Evolutionary conservation across 2,888 invertebrate species (phyloP).

Genomic region (Eilema depressum): DNA sequence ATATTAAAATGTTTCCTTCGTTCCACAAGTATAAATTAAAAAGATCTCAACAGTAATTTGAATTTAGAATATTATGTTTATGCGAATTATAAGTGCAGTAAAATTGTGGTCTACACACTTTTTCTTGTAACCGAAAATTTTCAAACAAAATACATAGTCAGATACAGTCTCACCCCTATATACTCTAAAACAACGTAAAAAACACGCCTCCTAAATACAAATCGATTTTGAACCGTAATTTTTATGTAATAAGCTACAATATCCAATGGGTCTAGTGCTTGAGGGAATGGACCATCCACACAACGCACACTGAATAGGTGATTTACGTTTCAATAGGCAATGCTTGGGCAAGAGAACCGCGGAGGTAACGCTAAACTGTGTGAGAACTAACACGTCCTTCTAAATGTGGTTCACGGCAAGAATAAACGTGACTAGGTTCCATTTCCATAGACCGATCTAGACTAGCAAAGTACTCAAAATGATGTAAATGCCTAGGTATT

Average conservation of each 20-base stretch:
- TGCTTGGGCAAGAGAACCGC: constrained; percentile 31
- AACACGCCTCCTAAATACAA: constrained; percentile 3
- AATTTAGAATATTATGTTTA: too few species aligned
- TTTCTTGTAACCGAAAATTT: not conserved
- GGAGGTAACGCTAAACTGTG: constrained; percentile 52
- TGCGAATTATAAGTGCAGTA: too few species aligned
- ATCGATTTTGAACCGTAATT: constrained; percentile 14
- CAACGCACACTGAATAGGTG: constrained; percentile 44
- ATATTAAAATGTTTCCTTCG: too few species aligned
- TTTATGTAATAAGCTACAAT: constrained; percentile 18
- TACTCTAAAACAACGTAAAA: not conserved
- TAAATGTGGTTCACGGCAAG: constrained; percentile 37
- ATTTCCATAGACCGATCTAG: constrained; percentile 15
- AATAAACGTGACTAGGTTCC: constrained; percentile 26
- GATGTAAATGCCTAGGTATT: too few species aligned
- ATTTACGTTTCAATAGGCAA: constrained; percentile 51
- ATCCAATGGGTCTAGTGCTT: constrained; percentile 12
- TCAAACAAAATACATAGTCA: not conserved
- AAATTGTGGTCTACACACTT: not conserved
- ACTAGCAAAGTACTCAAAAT: too few species aligned
- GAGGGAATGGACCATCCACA: constrained; percentile 12
- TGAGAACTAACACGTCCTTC: constrained; percentile 55
- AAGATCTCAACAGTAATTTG: too few species aligned
- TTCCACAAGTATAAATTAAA: too few species aligned
- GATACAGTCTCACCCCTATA: not conserved